Evolutionary conservation across 2,797 vertebrate genomes (phyloP).

Genomic region (Avahi laniger): DNA sequence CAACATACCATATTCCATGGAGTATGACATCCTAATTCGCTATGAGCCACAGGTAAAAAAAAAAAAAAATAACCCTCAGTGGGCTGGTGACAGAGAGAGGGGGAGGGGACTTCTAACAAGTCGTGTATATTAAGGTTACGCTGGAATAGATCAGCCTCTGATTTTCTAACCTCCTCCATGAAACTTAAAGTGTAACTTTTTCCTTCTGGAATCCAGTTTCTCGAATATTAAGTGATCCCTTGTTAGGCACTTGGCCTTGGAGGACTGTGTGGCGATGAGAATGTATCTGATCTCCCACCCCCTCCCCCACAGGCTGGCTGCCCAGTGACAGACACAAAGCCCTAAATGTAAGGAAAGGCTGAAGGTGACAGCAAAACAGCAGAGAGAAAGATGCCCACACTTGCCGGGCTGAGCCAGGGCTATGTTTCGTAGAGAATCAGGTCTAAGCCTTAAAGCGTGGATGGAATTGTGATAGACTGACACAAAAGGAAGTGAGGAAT

Average conservation of each 20-base stretch:
- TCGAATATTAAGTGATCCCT: background rate
- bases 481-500: background rate
- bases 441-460: background rate
- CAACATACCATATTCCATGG: conserved; percentile 97
- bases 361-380: background rate
- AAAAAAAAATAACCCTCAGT: background rate
- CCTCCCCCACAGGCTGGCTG: background rate
- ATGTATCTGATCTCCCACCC: background rate
- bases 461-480: background rate
- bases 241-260: background rate
- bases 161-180: background rate
- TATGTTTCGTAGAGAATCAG: background rate
- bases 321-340: fast-evolving
- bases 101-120: background rate
- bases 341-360: background rate
- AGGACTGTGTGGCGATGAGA: background rate
- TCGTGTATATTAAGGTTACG: background rate
- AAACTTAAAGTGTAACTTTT: background rate
- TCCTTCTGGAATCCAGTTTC: background rate
- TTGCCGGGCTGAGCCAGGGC: background rate
- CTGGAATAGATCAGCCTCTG: background rate
- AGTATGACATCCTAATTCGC: conserved; percentile 95
- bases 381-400: background rate
- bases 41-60: conserved; percentile 95
- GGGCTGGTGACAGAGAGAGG: background rate